Evolutionary conservation across 2,888 invertebrate genomes (phyloP), one percentile per base, ranked within the genome.

Genomic region (Lepidocyrtoides sp.): DNA sequence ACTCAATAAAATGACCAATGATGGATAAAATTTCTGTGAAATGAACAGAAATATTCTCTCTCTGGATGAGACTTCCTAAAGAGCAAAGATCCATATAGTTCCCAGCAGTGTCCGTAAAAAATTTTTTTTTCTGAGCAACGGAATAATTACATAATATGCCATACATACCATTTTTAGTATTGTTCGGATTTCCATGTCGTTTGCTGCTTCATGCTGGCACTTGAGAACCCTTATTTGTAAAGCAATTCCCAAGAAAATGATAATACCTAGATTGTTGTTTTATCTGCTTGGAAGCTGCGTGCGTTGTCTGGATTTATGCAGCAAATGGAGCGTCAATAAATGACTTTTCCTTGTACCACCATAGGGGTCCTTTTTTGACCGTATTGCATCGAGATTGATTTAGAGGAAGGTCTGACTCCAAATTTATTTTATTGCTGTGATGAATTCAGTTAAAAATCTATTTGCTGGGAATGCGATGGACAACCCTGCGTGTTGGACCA

Each of bases 281-380:
- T n/a, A n/a, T n/a, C n/a, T n/a, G n/a, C n/a, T 20, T 57, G 3
- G 20, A 57, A 10, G 17, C 57, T 57, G 20, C 2, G 10, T 10
- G 10, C 20, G 57, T 8, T 48, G 17, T 7, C 2, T 51, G 3
- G 41, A 3, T 7, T 41, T 7, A n/a, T 51, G 17, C 2, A 66
- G n/a, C 32, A 77, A 51, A 32, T 26, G 3, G 51, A 10, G 14
- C 32, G 57, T 10, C n/a, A 14, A 26, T 23, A 82, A 32, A 41
- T 82, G 63, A 66, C n/a, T 85, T 87, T 48, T 44, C 32, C 63
- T 41, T 60, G 79, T 75, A 57, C 66, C 57, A 36, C 87, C 60
- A 41, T 32, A 79, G 87, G 87, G 79, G 63, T 44, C 79, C 20
- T 20, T 75, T 87, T 77, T 29, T 14, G 7, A 51, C 36, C n/a